phyloP scores from a whole-genome alignment of 2,113 vertebrate genomes.

The Aegypius monachus region DNA sequence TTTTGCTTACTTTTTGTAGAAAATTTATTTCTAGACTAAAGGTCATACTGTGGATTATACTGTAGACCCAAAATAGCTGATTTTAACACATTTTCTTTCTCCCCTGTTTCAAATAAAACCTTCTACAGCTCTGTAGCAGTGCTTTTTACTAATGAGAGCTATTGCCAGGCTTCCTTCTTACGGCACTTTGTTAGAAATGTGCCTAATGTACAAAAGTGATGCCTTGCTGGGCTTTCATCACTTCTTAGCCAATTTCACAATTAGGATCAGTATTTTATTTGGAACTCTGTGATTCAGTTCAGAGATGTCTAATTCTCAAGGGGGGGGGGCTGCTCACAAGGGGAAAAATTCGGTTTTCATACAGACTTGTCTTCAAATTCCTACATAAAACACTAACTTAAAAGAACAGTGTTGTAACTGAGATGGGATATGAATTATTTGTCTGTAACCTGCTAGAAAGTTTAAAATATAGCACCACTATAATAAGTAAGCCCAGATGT shows the following conservation, averaged over 20 bases:
- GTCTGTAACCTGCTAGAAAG: not conserved
- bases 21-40: conserved; percentile 42
- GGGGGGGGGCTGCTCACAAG: not conserved
- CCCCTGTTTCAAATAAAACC: not conserved
- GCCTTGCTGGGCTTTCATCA: conserved; percentile 19
- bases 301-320: not conserved
- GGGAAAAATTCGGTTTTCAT: not conserved
- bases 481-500: not conserved
- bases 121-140: not conserved
- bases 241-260: not conserved
- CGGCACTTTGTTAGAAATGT: not conserved
- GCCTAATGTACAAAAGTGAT: not conserved
- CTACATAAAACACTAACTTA: not conserved
- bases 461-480: not conserved
- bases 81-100: conserved; percentile 21
- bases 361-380: not conserved
- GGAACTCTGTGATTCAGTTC: not conserved
- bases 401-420: not conserved
- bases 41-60: conserved; percentile 12
- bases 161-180: not conserved
- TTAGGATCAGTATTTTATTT: not conserved
- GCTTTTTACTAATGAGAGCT: conserved; percentile 20
- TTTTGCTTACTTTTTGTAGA: conserved; percentile 44
- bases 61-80: conserved; percentile 6
- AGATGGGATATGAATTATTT: not conserved